phyloP scores from a whole-genome alignment of 92 coral and sea anemone genomes.

The Galaxea fascicularis region DNA sequence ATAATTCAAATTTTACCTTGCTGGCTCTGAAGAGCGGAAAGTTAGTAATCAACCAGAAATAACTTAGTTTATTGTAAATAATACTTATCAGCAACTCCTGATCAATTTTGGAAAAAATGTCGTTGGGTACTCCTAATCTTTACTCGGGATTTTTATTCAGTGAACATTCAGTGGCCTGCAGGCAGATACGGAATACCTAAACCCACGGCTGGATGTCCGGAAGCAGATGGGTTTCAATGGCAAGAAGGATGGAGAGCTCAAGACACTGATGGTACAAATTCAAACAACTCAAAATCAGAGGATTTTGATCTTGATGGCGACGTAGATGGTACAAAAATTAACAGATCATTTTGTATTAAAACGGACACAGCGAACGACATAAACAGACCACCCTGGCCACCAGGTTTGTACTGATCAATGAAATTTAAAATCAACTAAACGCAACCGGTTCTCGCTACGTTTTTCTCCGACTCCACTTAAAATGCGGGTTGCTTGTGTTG shows the following conservation, averaged over 20 bases:
- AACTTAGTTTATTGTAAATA: no score
- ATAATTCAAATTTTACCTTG: no score
- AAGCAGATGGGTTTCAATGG: constrained; percentile 33
- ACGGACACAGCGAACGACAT: neutral
- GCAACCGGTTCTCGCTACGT: neutral
- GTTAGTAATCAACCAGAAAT: no score
- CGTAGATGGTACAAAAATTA: constrained; percentile 17
- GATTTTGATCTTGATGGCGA: constrained; percentile 53
- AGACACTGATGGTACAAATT: constrained; percentile 17
- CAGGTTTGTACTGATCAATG: neutral
- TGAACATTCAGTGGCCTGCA: constrained; percentile 43
- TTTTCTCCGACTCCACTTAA: no score
- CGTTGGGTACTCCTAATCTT: no score
- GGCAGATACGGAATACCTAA: constrained; percentile 61
- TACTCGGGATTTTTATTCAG: no score
- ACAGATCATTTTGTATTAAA: constrained; percentile 32
- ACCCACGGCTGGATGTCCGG: constrained; percentile 60
- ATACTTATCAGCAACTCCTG: no score
- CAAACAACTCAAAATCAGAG: constrained; percentile 17
- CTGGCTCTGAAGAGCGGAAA: no score
- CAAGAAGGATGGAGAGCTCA: constrained; percentile 49
- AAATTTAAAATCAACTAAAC: neutral
- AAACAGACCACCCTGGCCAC: neutral
- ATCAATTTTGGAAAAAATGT: no score
- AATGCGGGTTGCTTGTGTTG: no score